Conservation (phyloP, 2,113 vertebrate species). For the Rhinopomastus cyanomelas region DNA sequence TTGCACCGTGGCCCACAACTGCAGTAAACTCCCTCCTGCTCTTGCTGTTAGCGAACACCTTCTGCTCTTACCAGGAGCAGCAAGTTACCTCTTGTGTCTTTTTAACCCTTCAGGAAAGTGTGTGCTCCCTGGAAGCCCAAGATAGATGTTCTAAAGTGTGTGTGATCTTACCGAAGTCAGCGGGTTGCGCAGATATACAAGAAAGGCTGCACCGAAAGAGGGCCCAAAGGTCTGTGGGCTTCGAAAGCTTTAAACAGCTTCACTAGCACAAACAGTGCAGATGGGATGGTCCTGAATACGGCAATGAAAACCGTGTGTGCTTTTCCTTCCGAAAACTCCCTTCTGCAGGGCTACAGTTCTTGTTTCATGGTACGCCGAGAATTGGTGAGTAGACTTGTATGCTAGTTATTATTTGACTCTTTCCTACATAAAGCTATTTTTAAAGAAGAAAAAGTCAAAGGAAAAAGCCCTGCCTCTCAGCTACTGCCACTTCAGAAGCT, state of each 20-base stretch:
- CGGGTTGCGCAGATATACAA: background rate
- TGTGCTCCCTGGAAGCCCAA: background rate
- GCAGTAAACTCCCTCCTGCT: background rate
- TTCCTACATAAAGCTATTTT: background rate
- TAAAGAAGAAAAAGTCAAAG: background rate
- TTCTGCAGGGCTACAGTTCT: background rate
- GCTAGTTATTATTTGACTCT: background rate
- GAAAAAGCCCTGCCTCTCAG: background rate
- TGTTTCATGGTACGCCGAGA: background rate
- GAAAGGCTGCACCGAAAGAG: background rate
- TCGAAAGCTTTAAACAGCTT: conserved; percentile 18
- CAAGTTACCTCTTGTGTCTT: background rate
- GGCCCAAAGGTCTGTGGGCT: background rate
- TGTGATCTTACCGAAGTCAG: background rate
- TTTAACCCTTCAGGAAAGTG: background rate
- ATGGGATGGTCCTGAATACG: background rate
- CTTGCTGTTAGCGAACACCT: background rate
- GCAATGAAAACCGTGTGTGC: background rate
- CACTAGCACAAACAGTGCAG: background rate
- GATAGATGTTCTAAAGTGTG: background rate
- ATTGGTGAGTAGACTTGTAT: background rate
- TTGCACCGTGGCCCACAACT: background rate
- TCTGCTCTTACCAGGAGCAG: background rate
- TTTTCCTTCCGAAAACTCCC: background rate
- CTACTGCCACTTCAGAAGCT: background rate